phyloP scores from a whole-genome alignment of 2,113 vertebrate species.

The Thalassarche chlororhynchos region DNA sequence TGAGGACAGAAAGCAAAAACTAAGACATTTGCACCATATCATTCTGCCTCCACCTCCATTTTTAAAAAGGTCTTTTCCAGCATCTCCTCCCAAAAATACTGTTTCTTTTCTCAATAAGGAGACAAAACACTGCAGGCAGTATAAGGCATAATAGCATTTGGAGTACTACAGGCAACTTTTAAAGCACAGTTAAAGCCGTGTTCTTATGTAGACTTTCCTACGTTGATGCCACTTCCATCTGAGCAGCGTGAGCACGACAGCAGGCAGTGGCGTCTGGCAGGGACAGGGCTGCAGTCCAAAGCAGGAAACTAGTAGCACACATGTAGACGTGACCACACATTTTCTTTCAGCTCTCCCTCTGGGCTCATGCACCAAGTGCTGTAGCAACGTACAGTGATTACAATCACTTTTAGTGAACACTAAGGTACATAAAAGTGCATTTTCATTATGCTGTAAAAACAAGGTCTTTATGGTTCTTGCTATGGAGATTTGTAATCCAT shows the following conservation, averaged over 20 bases:
- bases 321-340: accelerated
- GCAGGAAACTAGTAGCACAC: not conserved
- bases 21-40: not conserved
- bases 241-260: not conserved
- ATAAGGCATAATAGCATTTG: not conserved
- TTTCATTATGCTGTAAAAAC: not conserved
- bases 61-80: not conserved
- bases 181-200: not conserved
- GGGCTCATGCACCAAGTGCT: not conserved
- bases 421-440: not conserved
- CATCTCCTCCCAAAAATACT: not conserved
- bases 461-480: not conserved
- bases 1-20: not conserved
- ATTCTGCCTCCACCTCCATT: not conserved
- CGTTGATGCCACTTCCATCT: accelerated
- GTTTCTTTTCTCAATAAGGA: not conserved
- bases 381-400: not conserved
- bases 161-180: not conserved
- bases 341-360: not conserved
- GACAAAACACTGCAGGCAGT: not conserved
- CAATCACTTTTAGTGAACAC: not conserved
- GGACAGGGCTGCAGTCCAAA: not conserved
- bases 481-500: not conserved
- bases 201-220: not conserved
- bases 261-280: not conserved